phyloP scores from a whole-genome alignment of 2,797 vertebrate genomes.

The Calcarius lapponicus region DNA sequence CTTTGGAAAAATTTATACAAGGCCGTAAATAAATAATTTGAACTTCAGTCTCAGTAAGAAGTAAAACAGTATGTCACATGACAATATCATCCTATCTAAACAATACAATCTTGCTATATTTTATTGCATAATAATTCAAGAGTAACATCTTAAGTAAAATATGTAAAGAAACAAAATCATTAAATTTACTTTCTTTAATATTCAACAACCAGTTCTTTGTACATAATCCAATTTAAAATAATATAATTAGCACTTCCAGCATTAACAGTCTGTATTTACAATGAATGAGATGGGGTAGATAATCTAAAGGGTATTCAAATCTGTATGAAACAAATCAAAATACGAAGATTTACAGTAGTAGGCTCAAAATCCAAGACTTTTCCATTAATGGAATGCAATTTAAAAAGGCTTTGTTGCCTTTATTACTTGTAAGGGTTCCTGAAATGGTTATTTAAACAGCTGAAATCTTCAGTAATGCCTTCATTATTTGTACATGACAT shows the following conservation, averaged over 20 bases:
- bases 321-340: slow-evolving; percentile 72
- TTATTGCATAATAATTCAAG: slow-evolving; percentile 70
- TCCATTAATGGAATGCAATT: slow-evolving; percentile 60
- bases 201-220: slow-evolving; percentile 78
- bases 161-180: slow-evolving; percentile 71
- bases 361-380: slow-evolving; percentile 70
- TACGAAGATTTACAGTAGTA: slow-evolving; percentile 65
- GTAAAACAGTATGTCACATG: slow-evolving; percentile 59
- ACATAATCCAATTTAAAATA: slow-evolving; percentile 82
- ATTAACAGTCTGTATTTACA: slow-evolving; percentile 79
- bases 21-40: slow-evolving; percentile 76
- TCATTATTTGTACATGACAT: slow-evolving; percentile 70
- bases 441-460: slow-evolving; percentile 69
- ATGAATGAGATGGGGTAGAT: slow-evolving; percentile 1
- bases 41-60: slow-evolving; percentile 67
- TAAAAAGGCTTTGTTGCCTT: slow-evolving; percentile 67
- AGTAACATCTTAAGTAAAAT: slow-evolving; percentile 63
- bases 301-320: slow-evolving; percentile 68
- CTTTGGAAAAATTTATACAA: slow-evolving; percentile 68
- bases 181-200: slow-evolving; percentile 80
- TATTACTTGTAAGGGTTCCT: slow-evolving; percentile 71
- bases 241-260: slow-evolving; percentile 78
- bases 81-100: slow-evolving; percentile 57
- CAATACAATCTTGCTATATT: slow-evolving; percentile 63
- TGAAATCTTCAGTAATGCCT: slow-evolving; percentile 71